These are phyloP conservation scores for Coenonympha arcania DNA, from an alignment of 2,888 invertebrate species.

Conservation along the genomic window DNA sequence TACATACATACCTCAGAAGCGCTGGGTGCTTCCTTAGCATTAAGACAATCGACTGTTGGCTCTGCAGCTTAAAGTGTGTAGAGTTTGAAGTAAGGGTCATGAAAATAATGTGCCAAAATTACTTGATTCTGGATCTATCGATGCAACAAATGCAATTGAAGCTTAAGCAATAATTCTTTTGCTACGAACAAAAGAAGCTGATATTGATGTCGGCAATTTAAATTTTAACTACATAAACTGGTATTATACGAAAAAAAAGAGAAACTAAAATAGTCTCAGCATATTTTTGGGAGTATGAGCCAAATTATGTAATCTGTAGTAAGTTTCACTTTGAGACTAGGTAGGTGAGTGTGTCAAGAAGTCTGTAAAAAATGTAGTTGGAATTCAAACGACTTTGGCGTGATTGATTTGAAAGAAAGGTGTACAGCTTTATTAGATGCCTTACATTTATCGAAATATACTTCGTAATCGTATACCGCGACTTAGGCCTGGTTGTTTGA, in stretches of 20 bases:
- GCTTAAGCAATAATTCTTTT: slow-evolving; percentile 26
- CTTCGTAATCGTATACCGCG: too few relatives aligned
- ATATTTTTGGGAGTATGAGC: slow-evolving; percentile 55
- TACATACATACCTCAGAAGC: slow-evolving; percentile 65
- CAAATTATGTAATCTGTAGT: slow-evolving; percentile 54
- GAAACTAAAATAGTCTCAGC: slow-evolving; percentile 45
- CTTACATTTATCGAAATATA: slow-evolving; percentile 41
- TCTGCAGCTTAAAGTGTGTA: slow-evolving; percentile 33
- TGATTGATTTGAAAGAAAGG: slow-evolving; percentile 43
- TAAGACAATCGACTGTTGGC: slow-evolving; percentile 45
- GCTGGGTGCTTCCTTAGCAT: slow-evolving; percentile 56
- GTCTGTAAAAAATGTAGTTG: slow-evolving; percentile 41
- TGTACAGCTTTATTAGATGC: slow-evolving; percentile 48
- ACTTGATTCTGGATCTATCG: slow-evolving; percentile 22
- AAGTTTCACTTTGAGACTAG: slow-evolving; percentile 34
- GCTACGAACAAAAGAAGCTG: slow-evolving; percentile 25
- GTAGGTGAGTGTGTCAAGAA: slow-evolving; percentile 42
- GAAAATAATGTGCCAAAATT: slow-evolving; percentile 61
- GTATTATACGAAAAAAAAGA: slow-evolving; percentile 26
- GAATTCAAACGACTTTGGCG: slow-evolving; percentile 42
- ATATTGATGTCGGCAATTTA: slow-evolving; percentile 25
- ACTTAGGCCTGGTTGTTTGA: too few relatives aligned
- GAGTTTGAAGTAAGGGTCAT: slow-evolving; percentile 38
- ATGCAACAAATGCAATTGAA: slow-evolving; percentile 3
- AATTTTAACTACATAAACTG: slow-evolving; percentile 23